Evolutionary conservation across 2,113 vertebrate genomes (phyloP).

Genomic region (Lethenteron reissneri): DNA sequence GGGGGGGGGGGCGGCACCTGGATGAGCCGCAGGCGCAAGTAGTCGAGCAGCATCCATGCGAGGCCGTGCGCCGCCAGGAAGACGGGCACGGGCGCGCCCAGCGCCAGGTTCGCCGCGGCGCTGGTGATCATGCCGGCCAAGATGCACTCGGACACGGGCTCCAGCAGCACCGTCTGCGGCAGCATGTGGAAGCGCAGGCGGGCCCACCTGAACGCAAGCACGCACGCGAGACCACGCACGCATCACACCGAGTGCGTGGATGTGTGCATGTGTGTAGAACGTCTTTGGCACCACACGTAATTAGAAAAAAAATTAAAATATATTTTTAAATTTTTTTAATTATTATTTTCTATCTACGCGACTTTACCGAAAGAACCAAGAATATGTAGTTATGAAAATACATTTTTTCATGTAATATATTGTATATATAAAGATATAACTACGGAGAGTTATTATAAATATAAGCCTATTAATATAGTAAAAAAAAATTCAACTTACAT

Average conservation of each 20-base stretch:
- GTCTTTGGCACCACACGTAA: no score
- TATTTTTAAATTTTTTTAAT: no score
- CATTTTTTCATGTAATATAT: no score
- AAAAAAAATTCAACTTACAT: no score
- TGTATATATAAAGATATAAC: no score
- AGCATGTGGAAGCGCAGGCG: constrained; percentile 93
- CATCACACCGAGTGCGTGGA: neutral
- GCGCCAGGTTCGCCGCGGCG: constrained; percentile 63
- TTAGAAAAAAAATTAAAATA: no score
- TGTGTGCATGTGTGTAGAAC: neutral
- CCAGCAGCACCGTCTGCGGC: constrained; percentile 66
- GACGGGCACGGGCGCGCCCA: constrained; percentile 97
- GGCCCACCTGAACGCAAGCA: constrained; percentile 44
- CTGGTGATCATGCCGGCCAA: constrained; percentile 87
- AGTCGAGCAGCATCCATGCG: constrained; percentile 90
- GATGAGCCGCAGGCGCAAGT: constrained; percentile 76
- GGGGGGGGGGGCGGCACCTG: constrained; percentile 36
- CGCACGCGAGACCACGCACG: no score
- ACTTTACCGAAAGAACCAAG: no score
- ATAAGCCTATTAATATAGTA: no score
- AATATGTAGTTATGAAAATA: no score
- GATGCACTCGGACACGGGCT: constrained; percentile 89
- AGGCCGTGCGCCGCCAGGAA: constrained; percentile 87
- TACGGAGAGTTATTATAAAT: no score
- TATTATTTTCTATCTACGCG: no score